Evolutionary conservation across 2,888 invertebrate genomes (phyloP).

Genomic region (Elysia crispata): DNA sequence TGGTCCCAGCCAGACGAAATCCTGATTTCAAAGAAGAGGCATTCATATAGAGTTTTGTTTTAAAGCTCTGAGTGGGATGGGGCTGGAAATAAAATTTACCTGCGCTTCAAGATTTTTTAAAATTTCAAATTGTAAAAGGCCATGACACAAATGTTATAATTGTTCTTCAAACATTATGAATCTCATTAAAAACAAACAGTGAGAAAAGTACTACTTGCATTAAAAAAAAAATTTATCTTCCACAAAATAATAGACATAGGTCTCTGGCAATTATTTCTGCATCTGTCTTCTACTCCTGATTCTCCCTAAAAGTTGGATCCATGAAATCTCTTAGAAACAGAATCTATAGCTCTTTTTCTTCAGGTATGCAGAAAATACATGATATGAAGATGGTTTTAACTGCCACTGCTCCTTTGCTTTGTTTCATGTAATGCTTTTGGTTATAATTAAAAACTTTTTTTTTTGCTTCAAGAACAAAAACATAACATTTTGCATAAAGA

Average conservation of each 20-base stretch:
- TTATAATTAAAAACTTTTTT: too few species aligned
- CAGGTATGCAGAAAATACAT: too few species aligned
- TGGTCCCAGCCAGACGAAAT: slow-evolving; percentile 87
- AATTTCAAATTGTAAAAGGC: too few species aligned
- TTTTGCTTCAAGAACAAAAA: too few species aligned
- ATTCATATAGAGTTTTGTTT: background rate
- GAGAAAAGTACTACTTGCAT: background rate
- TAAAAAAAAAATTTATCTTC: background rate
- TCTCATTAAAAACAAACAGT: background rate
- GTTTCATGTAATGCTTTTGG: background rate
- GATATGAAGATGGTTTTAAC: too few species aligned
- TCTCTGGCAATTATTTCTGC: background rate
- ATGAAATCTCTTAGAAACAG: too few species aligned
- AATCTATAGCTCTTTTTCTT: too few species aligned
- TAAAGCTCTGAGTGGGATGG: background rate
- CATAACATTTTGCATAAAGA: too few species aligned
- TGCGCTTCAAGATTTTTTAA: background rate
- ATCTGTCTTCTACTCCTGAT: too few species aligned
- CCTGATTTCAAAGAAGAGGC: slow-evolving; percentile 80
- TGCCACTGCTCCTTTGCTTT: background rate
- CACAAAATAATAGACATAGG: background rate
- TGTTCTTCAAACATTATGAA: too few species aligned
- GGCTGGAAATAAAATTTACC: background rate
- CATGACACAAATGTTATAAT: too few species aligned
- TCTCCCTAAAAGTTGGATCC: too few species aligned